These are phyloP conservation scores for Notothenia rossii DNA, from an alignment of 2,113 vertebrate genomes.

Conservation along the genomic window DNA sequence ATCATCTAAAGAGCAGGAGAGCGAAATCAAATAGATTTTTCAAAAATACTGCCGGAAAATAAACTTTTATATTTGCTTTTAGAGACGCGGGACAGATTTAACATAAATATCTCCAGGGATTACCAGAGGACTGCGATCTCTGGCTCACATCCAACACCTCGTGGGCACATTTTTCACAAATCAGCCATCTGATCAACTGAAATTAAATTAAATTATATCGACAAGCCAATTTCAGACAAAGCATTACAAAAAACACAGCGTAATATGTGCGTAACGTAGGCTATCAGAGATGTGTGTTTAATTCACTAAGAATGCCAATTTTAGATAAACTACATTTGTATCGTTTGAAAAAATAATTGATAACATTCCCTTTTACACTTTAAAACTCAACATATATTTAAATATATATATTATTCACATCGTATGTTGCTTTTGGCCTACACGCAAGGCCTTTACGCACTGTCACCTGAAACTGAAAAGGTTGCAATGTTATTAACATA, in stretches of 20 bases:
- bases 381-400: not conserved
- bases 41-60: not conserved
- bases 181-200: constrained; percentile 64
- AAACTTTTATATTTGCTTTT: not conserved
- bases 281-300: too few species aligned
- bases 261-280: not conserved
- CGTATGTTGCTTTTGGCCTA: too few species aligned
- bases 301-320: not conserved
- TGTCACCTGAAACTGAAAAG: not conserved
- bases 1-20: too few species aligned
- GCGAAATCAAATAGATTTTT: not conserved
- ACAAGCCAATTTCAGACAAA: not conserved
- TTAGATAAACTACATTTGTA: not conserved
- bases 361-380: not conserved
- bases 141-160: constrained; percentile 70
- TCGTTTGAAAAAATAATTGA: not conserved
- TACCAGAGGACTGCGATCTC: constrained; percentile 50
- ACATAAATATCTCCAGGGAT: constrained; percentile 22
- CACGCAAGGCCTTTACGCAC: constrained; percentile 2
- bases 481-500: not conserved
- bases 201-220: constrained; percentile 44
- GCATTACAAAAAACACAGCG: not conserved
- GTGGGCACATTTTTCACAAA: constrained; percentile 59
- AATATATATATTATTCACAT: too few species aligned
- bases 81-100: not conserved